These are phyloP conservation scores for Lepidurus arcticus DNA, from an alignment of 1,140 invertebrate genomes.

Conservation along the genomic window DNA sequence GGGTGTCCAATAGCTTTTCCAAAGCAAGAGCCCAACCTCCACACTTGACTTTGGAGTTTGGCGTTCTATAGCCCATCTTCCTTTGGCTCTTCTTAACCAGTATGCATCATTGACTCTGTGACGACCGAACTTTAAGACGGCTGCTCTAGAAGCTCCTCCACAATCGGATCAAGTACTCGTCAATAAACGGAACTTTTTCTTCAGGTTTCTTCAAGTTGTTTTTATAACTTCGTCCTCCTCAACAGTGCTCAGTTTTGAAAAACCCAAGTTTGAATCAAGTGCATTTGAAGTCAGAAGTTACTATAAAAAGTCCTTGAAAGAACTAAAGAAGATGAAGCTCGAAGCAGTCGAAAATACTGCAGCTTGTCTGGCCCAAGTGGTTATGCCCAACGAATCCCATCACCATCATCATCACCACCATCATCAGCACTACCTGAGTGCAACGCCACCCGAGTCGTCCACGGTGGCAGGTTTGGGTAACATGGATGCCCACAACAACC, in stretches of 20 bases:
- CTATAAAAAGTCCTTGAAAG: background rate
- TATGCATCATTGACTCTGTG: conserved; percentile 21
- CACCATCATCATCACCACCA: conserved; percentile 36
- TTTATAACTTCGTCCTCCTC: no score
- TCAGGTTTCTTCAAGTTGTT: no score
- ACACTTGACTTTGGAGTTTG: conserved; percentile 4
- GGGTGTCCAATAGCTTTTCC: background rate
- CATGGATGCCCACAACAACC: background rate
- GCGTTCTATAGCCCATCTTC: conserved; percentile 18
- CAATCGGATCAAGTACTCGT: background rate
- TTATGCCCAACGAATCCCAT: background rate
- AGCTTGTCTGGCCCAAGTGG: conserved; percentile 7
- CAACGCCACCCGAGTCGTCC: conserved; percentile 25
- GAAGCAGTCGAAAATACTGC: conserved; percentile 3
- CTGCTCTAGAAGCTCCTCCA: background rate
- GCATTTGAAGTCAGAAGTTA: background rate
- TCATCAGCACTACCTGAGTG: conserved; percentile 35
- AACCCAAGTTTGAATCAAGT: background rate
- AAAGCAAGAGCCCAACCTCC: conserved; percentile 14
- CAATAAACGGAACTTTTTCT: no score
- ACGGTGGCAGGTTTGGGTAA: conserved; percentile 22
- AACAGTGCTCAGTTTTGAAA: background rate
- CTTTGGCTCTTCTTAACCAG: background rate
- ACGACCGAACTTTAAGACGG: background rate
- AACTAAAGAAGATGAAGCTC: background rate